Conservation (phyloP, 2,797 vertebrate species). For the Odontamblyopus lacepedii region DNA sequence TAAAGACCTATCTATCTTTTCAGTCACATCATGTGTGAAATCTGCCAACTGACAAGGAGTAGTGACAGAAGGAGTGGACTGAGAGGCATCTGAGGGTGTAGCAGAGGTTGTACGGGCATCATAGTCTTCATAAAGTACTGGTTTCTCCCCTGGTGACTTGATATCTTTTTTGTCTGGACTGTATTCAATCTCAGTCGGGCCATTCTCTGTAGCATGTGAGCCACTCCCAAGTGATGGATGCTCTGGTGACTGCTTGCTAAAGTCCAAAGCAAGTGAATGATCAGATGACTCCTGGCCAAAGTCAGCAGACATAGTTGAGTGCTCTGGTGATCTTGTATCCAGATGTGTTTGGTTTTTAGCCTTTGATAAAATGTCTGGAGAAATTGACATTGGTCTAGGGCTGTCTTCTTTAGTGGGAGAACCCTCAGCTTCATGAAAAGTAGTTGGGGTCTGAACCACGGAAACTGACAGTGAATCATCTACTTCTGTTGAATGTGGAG, state of each 20-base stretch:
- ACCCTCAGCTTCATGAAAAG: conserved; percentile 92
- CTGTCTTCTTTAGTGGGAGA: conserved; percentile 94
- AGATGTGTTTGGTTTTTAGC: conserved; percentile 81
- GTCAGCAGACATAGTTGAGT: conserved; percentile 88
- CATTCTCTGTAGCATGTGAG: conserved; percentile 89
- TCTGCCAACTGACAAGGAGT: conserved; percentile 89
- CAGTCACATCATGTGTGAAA: conserved; percentile 49
- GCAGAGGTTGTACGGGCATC: conserved; percentile 84
- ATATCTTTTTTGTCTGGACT: conserved; percentile 84
- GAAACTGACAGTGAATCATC: conserved; percentile 99
- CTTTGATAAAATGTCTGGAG: conserved; percentile 93
- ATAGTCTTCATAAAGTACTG: conserved; percentile 82
- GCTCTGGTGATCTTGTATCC: conserved; percentile 87
- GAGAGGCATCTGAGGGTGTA: conserved; percentile 91
- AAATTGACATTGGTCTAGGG: conserved; percentile 96
- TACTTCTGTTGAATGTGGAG: conserved; percentile 96
- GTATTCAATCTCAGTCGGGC: conserved; percentile 93
- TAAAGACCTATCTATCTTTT: conserved; percentile 65
- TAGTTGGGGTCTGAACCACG: conserved; percentile 93
- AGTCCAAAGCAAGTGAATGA: conserved; percentile 92
- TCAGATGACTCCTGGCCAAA: conserved; percentile 91
- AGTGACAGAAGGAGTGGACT: conserved; percentile 89
- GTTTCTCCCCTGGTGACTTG: conserved; percentile 74
- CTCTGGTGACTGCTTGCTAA: conserved; percentile 93
- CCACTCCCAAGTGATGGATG: conserved; percentile 74